phyloP scores from a whole-genome alignment of 2,888 invertebrate genomes.

The Agrilus mali region DNA sequence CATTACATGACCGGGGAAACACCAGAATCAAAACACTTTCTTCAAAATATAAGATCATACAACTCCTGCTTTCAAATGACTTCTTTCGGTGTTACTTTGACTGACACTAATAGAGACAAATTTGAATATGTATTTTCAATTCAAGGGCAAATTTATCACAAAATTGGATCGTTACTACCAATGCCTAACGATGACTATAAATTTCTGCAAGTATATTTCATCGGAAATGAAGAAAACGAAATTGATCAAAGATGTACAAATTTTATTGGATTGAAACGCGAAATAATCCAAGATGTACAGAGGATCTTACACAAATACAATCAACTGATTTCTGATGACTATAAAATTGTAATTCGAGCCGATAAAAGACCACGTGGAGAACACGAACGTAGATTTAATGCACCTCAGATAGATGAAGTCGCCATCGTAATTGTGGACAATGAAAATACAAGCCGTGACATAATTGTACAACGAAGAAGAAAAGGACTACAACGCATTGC shows the following conservation, averaged over 20 bases:
- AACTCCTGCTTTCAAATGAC: constrained; percentile 9
- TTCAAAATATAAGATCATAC: constrained; percentile 6
- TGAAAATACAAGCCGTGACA: background rate
- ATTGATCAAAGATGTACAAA: constrained; percentile 10
- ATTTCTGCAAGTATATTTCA: constrained; percentile 18
- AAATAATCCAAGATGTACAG: constrained; percentile 13
- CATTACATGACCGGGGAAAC: too few relatives aligned
- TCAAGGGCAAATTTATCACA: constrained; percentile 12
- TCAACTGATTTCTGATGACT: constrained; percentile 21
- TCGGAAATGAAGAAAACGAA: constrained; percentile 14
- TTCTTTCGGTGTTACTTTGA: constrained; percentile 7
- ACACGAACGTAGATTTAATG: constrained; percentile 25
- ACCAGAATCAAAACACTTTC: constrained; percentile 4
- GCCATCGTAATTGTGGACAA: constrained; percentile 21
- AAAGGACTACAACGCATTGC: constrained; percentile 6
- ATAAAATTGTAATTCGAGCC: constrained; percentile 23
- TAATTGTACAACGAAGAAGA: background rate
- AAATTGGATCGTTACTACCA: constrained; percentile 1
- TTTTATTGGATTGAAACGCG: constrained; percentile 4
- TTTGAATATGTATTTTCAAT: constrained; percentile 5
- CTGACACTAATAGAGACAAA: constrained; percentile 4
- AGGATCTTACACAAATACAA: constrained; percentile 19
- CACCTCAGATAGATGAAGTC: constrained; percentile 22
- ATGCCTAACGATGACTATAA: constrained; percentile 8
- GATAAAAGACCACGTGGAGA: constrained; percentile 22